Percentiles rank a stretch among this genome's conserved stretches.
These are phyloP conservation scores for Hemicrepidius hirtus DNA, from an alignment of 2,888 invertebrate genomes.

Conservation along the genomic window DNA sequence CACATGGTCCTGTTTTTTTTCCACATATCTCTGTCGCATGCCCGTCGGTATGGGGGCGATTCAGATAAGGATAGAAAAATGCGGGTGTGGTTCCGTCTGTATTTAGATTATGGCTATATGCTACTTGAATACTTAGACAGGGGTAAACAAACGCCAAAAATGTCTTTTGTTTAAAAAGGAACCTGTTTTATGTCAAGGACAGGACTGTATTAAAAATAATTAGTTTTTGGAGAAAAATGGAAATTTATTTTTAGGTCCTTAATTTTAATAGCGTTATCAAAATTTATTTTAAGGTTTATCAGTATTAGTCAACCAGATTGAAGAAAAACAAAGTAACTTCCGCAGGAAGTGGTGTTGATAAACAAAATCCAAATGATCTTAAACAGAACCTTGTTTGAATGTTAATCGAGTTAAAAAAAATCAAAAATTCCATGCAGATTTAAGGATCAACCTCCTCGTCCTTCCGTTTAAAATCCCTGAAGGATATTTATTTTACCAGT, in stretches of 20 bases:
- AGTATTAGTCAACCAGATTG: not conserved
- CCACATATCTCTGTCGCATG: constrained; percentile 22
- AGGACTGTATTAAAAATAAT: too few species aligned
- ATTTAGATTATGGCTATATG: constrained; percentile 1
- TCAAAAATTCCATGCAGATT: too few species aligned
- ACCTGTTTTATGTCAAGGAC: too few species aligned
- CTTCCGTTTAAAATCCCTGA: too few species aligned
- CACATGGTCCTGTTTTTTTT: constrained; percentile 20
- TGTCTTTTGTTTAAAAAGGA: not conserved
- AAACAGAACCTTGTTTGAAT: too few species aligned
- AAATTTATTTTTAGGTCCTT: too few species aligned
- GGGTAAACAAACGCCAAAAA: constrained; percentile 6
- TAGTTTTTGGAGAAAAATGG: too few species aligned
- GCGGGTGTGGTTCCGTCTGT: not conserved
- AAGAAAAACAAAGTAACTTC: not conserved
- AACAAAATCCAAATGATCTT: constrained; percentile 1
- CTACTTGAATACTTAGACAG: constrained; percentile 12
- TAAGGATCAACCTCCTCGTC: too few species aligned
- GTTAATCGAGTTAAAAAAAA: too few species aligned
- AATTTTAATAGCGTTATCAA: too few species aligned
- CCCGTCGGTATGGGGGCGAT: not conserved
- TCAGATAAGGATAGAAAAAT: not conserved
- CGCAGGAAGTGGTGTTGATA: constrained; percentile 19
- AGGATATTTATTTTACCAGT: not conserved
- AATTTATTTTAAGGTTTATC: too few species aligned